Conservation (phyloP, 2,113 vertebrate species). For the Tursiops truncatus region DNA sequence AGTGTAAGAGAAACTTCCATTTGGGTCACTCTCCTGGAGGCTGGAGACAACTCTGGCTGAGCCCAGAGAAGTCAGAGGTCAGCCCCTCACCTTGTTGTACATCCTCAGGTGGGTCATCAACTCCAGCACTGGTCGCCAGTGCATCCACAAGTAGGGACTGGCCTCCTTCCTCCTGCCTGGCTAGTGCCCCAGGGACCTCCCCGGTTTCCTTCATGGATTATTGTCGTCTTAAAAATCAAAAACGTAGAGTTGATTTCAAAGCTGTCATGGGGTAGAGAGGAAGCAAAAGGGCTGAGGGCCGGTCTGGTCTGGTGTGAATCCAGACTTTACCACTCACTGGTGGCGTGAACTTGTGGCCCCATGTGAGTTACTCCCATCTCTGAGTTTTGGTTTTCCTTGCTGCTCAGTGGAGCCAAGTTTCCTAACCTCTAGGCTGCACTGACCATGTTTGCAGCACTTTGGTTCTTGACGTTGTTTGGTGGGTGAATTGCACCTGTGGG, state of each 20-base stretch:
- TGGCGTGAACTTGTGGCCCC: background rate
- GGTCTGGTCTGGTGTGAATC: too few relatives aligned
- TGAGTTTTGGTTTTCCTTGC: background rate
- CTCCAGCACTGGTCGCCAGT: background rate
- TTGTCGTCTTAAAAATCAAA: background rate
- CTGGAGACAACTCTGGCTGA: background rate
- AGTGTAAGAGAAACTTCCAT: background rate
- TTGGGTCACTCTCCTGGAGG: background rate
- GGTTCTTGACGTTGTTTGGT: too few relatives aligned
- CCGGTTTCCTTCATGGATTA: background rate
- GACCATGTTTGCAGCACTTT: background rate
- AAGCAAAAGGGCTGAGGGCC: background rate
- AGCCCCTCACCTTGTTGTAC: background rate
- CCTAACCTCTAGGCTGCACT: background rate
- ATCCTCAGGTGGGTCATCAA: fast-evolving
- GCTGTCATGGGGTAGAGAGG: too few relatives aligned
- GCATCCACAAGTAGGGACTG: background rate
- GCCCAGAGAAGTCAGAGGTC: background rate
- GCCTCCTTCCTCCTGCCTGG: background rate
- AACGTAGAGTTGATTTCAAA: background rate
- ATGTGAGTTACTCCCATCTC: background rate
- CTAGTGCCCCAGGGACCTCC: too few relatives aligned
- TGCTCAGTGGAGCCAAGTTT: too few relatives aligned
- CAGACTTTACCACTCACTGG: background rate
- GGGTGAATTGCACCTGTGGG: background rate